These are phyloP conservation scores for Philantomba maxwellii DNA, from an alignment of 2,113 vertebrate species.

Conservation along the genomic window DNA sequence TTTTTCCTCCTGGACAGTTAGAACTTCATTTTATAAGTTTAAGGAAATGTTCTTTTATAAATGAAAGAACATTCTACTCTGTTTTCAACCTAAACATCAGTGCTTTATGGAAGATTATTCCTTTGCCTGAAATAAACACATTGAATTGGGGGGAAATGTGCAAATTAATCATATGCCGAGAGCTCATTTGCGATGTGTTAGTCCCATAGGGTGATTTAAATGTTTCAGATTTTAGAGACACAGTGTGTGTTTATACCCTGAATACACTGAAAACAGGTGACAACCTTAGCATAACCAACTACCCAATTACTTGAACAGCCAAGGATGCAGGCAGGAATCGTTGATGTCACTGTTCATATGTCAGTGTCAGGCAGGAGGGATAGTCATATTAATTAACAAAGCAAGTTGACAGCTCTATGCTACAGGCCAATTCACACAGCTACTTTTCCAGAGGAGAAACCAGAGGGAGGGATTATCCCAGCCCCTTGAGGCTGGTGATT, in stretches of 20 bases:
- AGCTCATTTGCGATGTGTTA: background rate
- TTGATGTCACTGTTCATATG: background rate
- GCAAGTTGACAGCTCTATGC: background rate
- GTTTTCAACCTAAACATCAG: background rate
- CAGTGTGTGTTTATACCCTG: background rate
- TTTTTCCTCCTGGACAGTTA: background rate
- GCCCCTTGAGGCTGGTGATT: background rate
- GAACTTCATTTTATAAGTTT: background rate
- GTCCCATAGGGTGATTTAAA: background rate
- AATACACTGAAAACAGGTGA: conserved; percentile 32
- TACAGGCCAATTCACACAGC: background rate
- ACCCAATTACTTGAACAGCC: conserved; percentile 15
- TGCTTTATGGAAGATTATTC: conserved; percentile 3
- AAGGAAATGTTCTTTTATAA: background rate
- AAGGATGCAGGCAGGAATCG: background rate
- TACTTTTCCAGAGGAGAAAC: background rate
- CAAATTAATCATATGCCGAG: conserved; percentile 44
- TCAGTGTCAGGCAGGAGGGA: background rate
- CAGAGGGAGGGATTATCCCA: background rate
- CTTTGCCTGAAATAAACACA: conserved; percentile 18
- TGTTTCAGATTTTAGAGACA: conserved; percentile 34
- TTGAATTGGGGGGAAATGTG: background rate
- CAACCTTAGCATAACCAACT: conserved; percentile 41
- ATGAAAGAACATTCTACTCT: background rate
- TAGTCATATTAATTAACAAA: conserved; percentile 38